Conservation (phyloP, 1,140 invertebrate genomes). For the Drosophila pseudoananassae region DNA sequence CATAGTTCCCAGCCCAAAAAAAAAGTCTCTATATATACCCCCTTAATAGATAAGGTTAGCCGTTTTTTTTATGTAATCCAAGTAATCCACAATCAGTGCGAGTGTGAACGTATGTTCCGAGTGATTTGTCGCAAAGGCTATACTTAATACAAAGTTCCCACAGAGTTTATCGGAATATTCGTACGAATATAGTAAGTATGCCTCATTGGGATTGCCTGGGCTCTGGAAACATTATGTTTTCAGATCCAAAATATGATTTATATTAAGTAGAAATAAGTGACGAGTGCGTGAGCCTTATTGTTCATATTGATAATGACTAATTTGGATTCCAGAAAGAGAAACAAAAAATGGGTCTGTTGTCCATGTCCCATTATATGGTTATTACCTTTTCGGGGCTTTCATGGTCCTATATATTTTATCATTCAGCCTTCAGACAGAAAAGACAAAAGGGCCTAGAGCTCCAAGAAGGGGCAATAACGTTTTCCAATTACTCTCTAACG, state of each 20-base stretch:
- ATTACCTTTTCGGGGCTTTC: constrained; percentile 56
- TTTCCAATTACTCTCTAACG: constrained; percentile 58
- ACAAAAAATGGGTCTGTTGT: neutral
- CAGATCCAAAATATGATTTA: constrained; percentile 1
- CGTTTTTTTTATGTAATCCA: neutral
- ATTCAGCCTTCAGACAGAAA: constrained; percentile 9
- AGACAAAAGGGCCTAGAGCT: constrained; percentile 29
- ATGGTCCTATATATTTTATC: constrained; percentile 54
- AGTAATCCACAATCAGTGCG: constrained; percentile 5
- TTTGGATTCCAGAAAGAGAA: constrained; percentile 7
- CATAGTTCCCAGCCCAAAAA: constrained; percentile 33
- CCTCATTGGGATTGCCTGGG: neutral
- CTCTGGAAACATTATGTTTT: neutral
- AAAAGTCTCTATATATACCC: neutral
- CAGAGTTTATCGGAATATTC: constrained; percentile 3
- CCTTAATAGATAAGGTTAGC: neutral
- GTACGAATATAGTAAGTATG: neutral
- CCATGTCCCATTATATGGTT: constrained; percentile 26
- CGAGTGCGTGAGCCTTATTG: constrained; percentile 35
- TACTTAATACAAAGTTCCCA: constrained; percentile 29
- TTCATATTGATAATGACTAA: constrained; percentile 48
- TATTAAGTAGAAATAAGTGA: neutral
- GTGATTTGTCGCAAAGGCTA: neutral
- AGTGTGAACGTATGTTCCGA: neutral
- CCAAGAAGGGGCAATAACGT: constrained; percentile 26